These are phyloP conservation scores for Microdon myrmicae DNA, from an alignment of 2,888 invertebrate species.

Conservation along the genomic window DNA sequence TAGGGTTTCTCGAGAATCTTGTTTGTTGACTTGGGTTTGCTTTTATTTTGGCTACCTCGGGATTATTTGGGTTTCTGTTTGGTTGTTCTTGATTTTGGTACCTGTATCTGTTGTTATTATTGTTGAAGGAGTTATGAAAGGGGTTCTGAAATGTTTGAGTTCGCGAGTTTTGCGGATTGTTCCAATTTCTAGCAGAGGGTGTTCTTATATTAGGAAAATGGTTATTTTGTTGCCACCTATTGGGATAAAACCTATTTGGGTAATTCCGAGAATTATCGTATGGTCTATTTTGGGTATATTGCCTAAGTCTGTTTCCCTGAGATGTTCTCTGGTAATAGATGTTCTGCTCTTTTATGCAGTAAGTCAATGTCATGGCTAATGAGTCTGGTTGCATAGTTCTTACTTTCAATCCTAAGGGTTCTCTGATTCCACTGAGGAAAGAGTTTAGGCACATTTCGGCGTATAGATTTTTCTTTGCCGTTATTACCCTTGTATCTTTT, in stretches of 20 bases:
- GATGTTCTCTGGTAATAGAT: constrained; percentile 14
- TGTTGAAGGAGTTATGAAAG: background rate
- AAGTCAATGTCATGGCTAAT: constrained; percentile 24
- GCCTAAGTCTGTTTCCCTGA: background rate
- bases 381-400: constrained; percentile 47
- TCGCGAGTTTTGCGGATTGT: no score
- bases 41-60: no score
- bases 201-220: background rate
- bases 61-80: no score
- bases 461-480: constrained; percentile 36
- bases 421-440: constrained; percentile 44
- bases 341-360: constrained; percentile 40
- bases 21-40: no score
- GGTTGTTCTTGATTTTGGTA: no score
- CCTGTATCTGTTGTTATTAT: background rate
- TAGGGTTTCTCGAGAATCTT: no score
- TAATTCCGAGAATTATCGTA: background rate
- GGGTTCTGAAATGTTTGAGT: no score
- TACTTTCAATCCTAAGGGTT: constrained; percentile 46
- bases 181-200: no score
- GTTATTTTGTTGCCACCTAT: background rate
- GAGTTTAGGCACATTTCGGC: constrained; percentile 48
- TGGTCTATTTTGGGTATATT: background rate
- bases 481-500: no score
- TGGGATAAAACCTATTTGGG: background rate